phyloP scores from a whole-genome alignment of 1,140 invertebrate species.

The Gerris buenoi region DNA sequence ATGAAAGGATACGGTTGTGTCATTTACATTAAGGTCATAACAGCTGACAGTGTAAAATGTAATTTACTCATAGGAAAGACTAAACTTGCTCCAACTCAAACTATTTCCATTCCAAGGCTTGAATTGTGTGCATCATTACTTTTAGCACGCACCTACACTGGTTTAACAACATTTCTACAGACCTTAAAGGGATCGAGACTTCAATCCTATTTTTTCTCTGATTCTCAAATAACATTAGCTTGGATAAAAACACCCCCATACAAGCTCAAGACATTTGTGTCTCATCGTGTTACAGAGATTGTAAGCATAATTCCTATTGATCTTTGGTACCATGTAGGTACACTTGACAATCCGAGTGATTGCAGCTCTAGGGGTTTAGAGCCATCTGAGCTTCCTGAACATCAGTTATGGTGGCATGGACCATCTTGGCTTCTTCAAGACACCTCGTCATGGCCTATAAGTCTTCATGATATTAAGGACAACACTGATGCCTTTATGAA shows the following conservation, averaged over 20 bases:
- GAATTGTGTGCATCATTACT: slow-evolving; percentile 23
- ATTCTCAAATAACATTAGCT: slow-evolving; percentile 23
- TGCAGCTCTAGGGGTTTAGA: slow-evolving; percentile 29
- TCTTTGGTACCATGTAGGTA: slow-evolving; percentile 18
- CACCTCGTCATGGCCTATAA: neutral
- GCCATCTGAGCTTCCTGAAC: slow-evolving; percentile 19
- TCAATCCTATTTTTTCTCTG: slow-evolving; percentile 20
- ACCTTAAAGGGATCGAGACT: neutral
- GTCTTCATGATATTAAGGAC: too few species aligned
- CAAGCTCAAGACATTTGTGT: slow-evolving; percentile 16
- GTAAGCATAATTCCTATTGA: neutral
- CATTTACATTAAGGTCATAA: too few species aligned
- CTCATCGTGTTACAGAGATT: neutral
- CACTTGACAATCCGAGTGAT: slow-evolving; percentile 30
- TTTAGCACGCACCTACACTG: slow-evolving; percentile 21
- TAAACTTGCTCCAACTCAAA: too few species aligned
- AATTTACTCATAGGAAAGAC: too few species aligned
- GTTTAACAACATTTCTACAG: slow-evolving; percentile 24
- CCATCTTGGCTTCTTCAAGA: slow-evolving; percentile 16
- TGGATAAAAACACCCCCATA: slow-evolving; percentile 22
- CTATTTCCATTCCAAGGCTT: neutral
- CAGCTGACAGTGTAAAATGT: too few species aligned
- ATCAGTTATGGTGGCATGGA: slow-evolving; percentile 29
- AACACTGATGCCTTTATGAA: too few species aligned
- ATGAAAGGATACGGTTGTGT: too few species aligned